Percentiles rank a stretch among this genome's conserved stretches.
These are phyloP conservation scores for Aspidiotus rigidus DNA, from an alignment of 2,888 invertebrate species.

Conservation along the genomic window DNA sequence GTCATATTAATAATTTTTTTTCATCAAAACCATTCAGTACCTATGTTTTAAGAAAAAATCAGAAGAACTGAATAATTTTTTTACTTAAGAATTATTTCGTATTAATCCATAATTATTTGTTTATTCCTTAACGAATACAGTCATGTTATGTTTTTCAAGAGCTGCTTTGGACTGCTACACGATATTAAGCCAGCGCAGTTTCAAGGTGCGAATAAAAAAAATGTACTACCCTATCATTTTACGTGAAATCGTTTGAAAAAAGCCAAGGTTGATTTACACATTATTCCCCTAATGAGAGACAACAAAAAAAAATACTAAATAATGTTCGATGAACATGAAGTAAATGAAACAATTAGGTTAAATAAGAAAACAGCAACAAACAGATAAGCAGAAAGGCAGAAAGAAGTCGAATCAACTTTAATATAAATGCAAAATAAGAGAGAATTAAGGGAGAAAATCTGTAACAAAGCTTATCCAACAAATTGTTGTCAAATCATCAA, in stretches of 20 bases:
- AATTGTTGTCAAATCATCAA: conserved; percentile 34
- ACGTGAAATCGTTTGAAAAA: background rate
- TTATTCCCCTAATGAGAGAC: background rate
- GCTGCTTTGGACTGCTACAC: too few relatives aligned
- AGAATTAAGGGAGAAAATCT: conserved; percentile 33
- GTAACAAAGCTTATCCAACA: conserved; percentile 33
- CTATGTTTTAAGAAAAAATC: too few relatives aligned
- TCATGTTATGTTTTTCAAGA: too few relatives aligned
- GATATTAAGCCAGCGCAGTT: too few relatives aligned
- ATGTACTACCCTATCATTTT: too few relatives aligned
- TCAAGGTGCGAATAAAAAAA: too few relatives aligned
- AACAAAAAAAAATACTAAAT: conserved; percentile 3
- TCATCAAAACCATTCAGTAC: too few relatives aligned
- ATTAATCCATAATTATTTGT: too few relatives aligned
- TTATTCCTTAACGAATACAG: too few relatives aligned
- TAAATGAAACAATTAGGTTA: conserved; percentile 33
- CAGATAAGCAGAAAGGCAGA: conserved; percentile 22
- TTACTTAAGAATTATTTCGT: too few relatives aligned
- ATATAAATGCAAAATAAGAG: conserved; percentile 33
- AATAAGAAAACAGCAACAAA: conserved; percentile 18
- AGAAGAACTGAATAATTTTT: too few relatives aligned
- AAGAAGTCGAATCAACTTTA: conserved; percentile 27
- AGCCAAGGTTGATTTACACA: background rate
- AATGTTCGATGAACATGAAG: conserved; percentile 18
- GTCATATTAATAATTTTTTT: too few relatives aligned